Evolutionary conservation across 2,797 vertebrate species (phyloP), one percentile per base, ranked within the genome.

Genomic region (Argyrosomus regius): DNA sequence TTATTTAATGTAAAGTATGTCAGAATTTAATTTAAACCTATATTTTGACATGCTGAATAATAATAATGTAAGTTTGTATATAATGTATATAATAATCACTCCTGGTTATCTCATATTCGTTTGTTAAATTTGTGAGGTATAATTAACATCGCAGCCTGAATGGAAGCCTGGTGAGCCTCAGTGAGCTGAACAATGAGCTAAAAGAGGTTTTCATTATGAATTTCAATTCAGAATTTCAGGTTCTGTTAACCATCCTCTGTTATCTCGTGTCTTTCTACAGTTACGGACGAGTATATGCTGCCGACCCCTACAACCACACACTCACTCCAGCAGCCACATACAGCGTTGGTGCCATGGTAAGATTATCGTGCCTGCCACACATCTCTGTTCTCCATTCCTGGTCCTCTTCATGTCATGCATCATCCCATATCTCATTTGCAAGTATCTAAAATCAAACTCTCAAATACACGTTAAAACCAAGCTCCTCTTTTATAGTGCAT

Each of bases 211-310:
- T 50, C 53, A 54, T 67, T 16, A 54, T 17, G 18, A 18, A 31
- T 43, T 52, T 3, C 3, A 53, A 24, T 52, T 41, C 1, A 58
- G 17, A 73, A 12, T 0, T 48, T 31, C 11, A 20, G 14, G 2
- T 58, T 45, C 5, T 58, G 2, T 58, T 50, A 49, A 58, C 26
- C 20, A 63, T 72, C 9, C 24, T 57, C 24, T 89, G 24, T 54
- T 64, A 24, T 77, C 65, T 72, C 41, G 6, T 77, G 13, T 90
- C 68, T 91, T 63, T 93, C 95, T 94, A 72, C 94, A 99, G 98
- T 98, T 99, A 98, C 95, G 98, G 98, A 98, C 96, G 97, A 97
- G 97, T 99, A 97, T 99, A 98, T 97, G 97, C 98, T 98, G 96
- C 98, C 95, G 97, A 99, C 96, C 97, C 98, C 97, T 99, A 98